Percentiles rank a stretch among this genome's conserved stretches.
Evolutionary conservation across 1,140 invertebrate species (phyloP).

Genomic region (Metaphire vulgaris): DNA sequence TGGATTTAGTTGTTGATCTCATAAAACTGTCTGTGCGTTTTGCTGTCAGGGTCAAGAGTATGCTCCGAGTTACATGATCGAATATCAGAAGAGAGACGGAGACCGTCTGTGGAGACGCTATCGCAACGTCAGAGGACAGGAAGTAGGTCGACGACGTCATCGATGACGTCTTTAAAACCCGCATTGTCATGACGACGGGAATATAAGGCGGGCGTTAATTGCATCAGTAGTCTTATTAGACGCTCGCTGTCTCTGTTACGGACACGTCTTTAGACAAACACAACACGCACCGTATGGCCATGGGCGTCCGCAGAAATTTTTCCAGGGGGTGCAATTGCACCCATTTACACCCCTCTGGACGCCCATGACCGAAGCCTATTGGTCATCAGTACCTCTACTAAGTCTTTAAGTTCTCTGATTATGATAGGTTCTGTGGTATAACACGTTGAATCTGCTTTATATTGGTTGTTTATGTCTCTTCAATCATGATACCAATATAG

Average conservation of each 20-base stretch:
- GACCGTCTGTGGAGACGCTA: not conserved
- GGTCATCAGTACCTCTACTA: too few relatives aligned
- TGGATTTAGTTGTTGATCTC: too few relatives aligned
- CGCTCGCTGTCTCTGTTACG: conserved; percentile 39
- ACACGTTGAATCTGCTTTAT: too few relatives aligned
- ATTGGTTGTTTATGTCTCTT: too few relatives aligned
- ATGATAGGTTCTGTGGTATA: too few relatives aligned
- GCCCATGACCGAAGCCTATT: too few relatives aligned
- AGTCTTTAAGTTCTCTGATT: too few relatives aligned
- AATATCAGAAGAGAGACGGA: not conserved
- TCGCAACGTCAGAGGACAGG: conserved; percentile 58
- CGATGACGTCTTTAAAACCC: not conserved
- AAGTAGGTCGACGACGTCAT: conserved; percentile 55
- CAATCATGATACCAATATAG: too few relatives aligned
- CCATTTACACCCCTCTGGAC: too few relatives aligned
- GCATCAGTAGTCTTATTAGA: conserved; percentile 4
- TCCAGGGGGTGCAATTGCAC: conserved; percentile 49
- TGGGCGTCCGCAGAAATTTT: conserved; percentile 39
- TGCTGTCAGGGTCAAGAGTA: not conserved
- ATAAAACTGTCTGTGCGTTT: not conserved
- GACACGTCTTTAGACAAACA: conserved; percentile 45
- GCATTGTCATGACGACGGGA: not conserved
- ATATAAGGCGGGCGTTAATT: too few relatives aligned
- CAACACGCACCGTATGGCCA: conserved; percentile 47
- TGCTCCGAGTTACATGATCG: not conserved